Evolutionary conservation across 2,113 vertebrate species (phyloP).

Genomic region (Larimichthys polyactis): DNA sequence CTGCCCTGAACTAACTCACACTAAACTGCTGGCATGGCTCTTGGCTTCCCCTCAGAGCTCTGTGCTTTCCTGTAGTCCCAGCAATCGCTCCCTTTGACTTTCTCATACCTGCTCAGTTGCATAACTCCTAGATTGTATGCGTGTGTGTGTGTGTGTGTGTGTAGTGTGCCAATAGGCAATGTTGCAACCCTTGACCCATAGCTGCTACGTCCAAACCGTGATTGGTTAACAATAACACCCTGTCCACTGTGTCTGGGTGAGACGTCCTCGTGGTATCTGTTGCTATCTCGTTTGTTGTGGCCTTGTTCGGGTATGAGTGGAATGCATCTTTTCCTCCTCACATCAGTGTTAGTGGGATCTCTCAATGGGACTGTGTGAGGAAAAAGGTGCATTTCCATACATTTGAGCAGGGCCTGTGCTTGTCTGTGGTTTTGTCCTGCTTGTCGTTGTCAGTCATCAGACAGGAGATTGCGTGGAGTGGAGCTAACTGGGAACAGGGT

Average conservation of each 20-base stretch:
- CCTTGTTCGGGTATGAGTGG: constrained; percentile 33
- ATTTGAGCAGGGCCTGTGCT: constrained; percentile 25
- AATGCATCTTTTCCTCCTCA: constrained; percentile 32
- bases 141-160: constrained; percentile 3
- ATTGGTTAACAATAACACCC: constrained; percentile 1
- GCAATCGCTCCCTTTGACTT: constrained; percentile 41
- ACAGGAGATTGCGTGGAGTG: constrained; percentile 67
- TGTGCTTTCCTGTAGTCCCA: constrained; percentile 50
- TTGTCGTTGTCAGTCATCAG: constrained; percentile 40
- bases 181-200: constrained; percentile 32
- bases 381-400: constrained; percentile 29
- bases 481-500: background rate
- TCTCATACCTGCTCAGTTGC: constrained; percentile 84
- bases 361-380: background rate
- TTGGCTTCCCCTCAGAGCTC: constrained; percentile 36
- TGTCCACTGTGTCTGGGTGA: constrained; percentile 10
- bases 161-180: constrained; percentile 30
- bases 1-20: constrained; percentile 20
- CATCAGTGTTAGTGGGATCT: background rate
- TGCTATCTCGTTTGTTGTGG: background rate
- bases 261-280: constrained; percentile 21
- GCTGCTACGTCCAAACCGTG: constrained; percentile 4
- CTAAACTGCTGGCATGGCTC: constrained; percentile 53
- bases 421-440: constrained; percentile 36
- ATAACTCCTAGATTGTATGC: constrained; percentile 53